Conservation (phyloP, 2,113 vertebrate genomes). For the Hystrix brachyura region DNA sequence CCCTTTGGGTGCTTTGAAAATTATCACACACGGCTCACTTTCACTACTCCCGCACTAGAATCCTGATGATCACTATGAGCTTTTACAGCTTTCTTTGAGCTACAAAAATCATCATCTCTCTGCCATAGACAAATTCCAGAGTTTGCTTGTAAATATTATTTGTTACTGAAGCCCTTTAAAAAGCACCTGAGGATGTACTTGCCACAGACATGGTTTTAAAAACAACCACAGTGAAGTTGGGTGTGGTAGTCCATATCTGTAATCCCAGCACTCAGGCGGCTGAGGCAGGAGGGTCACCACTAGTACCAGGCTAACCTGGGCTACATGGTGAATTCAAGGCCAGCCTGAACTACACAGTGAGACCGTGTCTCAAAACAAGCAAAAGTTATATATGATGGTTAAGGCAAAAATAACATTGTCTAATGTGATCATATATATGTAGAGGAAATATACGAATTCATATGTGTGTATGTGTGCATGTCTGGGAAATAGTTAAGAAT, state of each 20-base stretch:
- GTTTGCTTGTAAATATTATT: not conserved
- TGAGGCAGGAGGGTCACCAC: no score
- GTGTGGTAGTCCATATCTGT: not conserved
- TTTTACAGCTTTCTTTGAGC: not conserved
- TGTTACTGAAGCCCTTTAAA: conserved; percentile 26
- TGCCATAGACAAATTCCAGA: not conserved
- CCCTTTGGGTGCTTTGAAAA: not conserved
- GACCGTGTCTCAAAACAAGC: not conserved
- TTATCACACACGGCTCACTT: not conserved
- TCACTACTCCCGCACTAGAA: not conserved
- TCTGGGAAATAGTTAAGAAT: not conserved
- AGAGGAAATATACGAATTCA: not conserved
- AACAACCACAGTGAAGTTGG: not conserved
- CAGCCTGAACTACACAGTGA: not conserved
- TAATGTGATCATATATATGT: not conserved
- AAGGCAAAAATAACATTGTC: not conserved
- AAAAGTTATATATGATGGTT: not conserved
- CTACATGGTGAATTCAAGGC: not conserved
- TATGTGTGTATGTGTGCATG: no score
- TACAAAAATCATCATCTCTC: conserved; percentile 49
- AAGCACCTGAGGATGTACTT: not conserved
- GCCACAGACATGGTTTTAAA: not conserved
- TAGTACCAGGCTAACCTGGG: no score
- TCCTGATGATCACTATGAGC: not conserved
- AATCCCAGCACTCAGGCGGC: not conserved